Evolutionary conservation across 2,113 vertebrate species (phyloP).

Genomic region (Melanerpes formicivorus): DNA sequence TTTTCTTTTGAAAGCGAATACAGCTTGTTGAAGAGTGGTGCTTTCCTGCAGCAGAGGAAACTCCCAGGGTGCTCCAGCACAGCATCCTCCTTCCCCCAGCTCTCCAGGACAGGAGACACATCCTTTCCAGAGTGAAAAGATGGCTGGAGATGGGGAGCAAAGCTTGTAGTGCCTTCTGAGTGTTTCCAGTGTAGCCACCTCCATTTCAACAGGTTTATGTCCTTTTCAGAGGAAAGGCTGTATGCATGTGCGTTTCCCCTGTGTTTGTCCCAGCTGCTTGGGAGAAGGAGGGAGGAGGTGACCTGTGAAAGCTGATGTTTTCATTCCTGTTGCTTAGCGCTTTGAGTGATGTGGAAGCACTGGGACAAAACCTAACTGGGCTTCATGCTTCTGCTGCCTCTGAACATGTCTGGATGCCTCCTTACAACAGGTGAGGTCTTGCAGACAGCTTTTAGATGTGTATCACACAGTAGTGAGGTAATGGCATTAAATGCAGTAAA

Average conservation of each 20-base stretch:
- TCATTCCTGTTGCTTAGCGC: neutral
- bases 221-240: neutral
- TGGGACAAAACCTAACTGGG: neutral
- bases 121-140: neutral
- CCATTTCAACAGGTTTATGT: neutral
- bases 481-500: slow-evolving; percentile 39
- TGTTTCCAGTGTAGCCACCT: neutral
- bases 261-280: neutral
- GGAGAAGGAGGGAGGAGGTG: neutral
- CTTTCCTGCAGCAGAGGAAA: neutral
- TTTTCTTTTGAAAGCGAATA: neutral
- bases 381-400: neutral
- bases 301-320: neutral
- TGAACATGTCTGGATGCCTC: neutral
- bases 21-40: neutral
- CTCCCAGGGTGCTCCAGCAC: neutral
- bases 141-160: neutral
- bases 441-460: slow-evolving; percentile 34
- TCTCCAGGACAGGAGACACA: neutral
- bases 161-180: neutral
- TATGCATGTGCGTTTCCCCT: neutral
- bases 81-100: fast-evolving
- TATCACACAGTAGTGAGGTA: slow-evolving; percentile 39
- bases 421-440: neutral
- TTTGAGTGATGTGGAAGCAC: neutral